phyloP scores from a whole-genome alignment of 2,797 vertebrate species.

The Coranthus polyacanthus region DNA sequence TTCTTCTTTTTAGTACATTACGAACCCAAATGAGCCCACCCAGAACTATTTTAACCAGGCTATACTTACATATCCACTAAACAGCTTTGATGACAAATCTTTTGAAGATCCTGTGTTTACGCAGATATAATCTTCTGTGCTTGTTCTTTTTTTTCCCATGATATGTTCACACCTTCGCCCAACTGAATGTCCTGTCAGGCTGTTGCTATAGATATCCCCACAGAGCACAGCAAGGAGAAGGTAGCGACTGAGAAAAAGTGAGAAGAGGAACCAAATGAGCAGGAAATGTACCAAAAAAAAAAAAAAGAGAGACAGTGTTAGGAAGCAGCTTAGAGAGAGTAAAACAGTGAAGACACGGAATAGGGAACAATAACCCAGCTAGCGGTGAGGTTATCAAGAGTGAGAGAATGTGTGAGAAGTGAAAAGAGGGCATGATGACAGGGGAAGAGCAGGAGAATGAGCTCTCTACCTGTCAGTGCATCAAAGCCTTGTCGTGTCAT shows the following conservation, averaged over 20 bases:
- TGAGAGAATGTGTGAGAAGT: constrained; percentile 49
- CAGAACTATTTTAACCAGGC: constrained; percentile 47
- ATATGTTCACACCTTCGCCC: constrained; percentile 80
- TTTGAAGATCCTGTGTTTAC: constrained; percentile 41
- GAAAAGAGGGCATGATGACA: constrained; percentile 63
- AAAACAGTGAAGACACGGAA: constrained; percentile 48
- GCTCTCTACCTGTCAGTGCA: constrained; percentile 76
- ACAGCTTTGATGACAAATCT: constrained; percentile 31
- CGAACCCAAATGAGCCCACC: constrained; percentile 38
- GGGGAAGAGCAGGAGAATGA: constrained; percentile 68
- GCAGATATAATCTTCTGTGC: constrained; percentile 28
- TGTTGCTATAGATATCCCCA: constrained; percentile 84
- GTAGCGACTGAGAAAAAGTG: constrained; percentile 49
- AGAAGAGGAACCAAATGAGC: constrained; percentile 64
- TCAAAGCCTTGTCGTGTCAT: constrained; percentile 76
- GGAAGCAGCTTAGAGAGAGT: constrained; percentile 36
- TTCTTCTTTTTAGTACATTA: constrained; percentile 17
- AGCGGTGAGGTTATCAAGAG: constrained; percentile 62
- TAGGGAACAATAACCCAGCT: constrained; percentile 64
- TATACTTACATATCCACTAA: constrained; percentile 36
- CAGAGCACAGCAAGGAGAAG: constrained; percentile 53
- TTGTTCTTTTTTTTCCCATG: constrained; percentile 38
- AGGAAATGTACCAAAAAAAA: constrained; percentile 39
- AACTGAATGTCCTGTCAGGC: constrained; percentile 80
- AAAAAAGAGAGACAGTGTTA: constrained; percentile 27